phyloP scores from a whole-genome alignment of 1,140 invertebrate genomes.

The Saccostrea echinata region DNA sequence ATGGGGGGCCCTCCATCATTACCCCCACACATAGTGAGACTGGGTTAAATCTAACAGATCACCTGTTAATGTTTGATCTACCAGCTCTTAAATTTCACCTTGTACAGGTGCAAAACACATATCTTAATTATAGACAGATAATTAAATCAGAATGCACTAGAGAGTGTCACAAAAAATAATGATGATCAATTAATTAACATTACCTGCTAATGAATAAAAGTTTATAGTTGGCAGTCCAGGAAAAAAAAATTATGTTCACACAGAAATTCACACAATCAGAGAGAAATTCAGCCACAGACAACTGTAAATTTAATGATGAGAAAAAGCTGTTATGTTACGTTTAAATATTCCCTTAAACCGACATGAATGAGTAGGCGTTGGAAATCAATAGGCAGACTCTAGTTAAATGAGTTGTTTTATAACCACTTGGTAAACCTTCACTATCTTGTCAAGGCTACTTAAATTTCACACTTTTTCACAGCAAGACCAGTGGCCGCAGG shows the following conservation, averaged over 20 bases:
- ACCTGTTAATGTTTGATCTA: neutral
- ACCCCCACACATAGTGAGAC: neutral
- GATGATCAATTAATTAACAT: constrained; percentile 34
- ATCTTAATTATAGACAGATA: neutral
- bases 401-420: constrained; percentile 20
- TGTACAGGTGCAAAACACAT: constrained; percentile 7
- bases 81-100: neutral
- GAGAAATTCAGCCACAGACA: neutral
- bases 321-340: constrained; percentile 27
- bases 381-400: constrained; percentile 3
- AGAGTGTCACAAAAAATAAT: neutral
- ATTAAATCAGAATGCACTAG: neutral
- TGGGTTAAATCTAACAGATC: neutral
- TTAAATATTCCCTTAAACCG: constrained; percentile 30
- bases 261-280: neutral
- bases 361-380: neutral
- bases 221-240: neutral
- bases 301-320: constrained; percentile 23
- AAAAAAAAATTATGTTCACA: neutral
- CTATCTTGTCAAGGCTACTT: constrained; percentile 24
- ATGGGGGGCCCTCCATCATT: neutral
- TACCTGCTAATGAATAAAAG: neutral
- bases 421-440: neutral
- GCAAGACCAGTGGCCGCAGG: neutral
- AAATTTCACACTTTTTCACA: neutral